Evolutionary conservation across 2,797 vertebrate species (phyloP).

Genomic region (Channallabes apus): DNA sequence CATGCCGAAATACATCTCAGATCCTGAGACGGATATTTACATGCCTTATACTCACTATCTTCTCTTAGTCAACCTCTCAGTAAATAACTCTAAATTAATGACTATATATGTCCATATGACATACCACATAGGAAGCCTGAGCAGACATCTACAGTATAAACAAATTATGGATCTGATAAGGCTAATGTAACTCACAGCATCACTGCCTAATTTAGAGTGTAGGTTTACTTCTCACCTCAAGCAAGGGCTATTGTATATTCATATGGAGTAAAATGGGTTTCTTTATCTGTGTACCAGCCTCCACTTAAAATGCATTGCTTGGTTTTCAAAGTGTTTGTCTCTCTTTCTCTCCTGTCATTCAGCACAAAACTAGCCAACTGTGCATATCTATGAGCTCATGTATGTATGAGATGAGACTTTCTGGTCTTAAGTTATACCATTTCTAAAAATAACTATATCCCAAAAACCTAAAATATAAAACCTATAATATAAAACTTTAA

Average conservation of each 20-base stretch:
- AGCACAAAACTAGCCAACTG: not conserved
- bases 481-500: not conserved
- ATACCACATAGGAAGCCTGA: slow-evolving; percentile 23
- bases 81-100: slow-evolving; percentile 45
- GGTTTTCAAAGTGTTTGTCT: not conserved
- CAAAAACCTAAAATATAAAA: no score
- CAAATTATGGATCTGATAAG: slow-evolving; percentile 54
- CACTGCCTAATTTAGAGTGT: slow-evolving; percentile 41
- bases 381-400: not conserved
- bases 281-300: not conserved
- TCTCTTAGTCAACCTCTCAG: slow-evolving; percentile 34
- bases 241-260: slow-evolving; percentile 20
- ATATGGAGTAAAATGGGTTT: slow-evolving; percentile 11
- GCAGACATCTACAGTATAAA: slow-evolving; percentile 52
- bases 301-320: slow-evolving; percentile 17
- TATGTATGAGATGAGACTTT: not conserved
- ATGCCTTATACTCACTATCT: slow-evolving; percentile 41
- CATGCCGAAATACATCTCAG: not conserved
- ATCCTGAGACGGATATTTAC: not conserved
- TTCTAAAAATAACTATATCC: not conserved
- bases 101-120: slow-evolving; percentile 42
- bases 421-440: not conserved
- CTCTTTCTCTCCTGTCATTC: not conserved
- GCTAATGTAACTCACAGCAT: slow-evolving; percentile 58
- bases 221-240: slow-evolving; percentile 39